Percentiles rank a stretch among this genome's conserved stretches.
These are phyloP conservation scores for Enteromius thamalakanensis DNA, from an alignment of 2,797 vertebrate species.

Conservation along the genomic window DNA sequence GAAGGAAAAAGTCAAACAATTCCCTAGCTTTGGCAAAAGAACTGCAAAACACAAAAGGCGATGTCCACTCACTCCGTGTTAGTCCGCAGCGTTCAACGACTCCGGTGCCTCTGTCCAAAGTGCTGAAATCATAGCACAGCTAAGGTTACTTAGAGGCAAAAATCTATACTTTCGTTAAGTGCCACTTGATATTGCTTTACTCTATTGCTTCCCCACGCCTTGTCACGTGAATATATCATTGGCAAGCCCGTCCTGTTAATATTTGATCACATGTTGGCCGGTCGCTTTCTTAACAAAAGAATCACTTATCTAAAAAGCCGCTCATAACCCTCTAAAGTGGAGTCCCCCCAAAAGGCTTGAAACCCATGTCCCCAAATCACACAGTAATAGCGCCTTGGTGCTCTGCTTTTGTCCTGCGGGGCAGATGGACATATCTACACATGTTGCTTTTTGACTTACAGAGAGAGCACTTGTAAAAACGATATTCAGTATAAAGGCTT, in stretches of 20 bases:
- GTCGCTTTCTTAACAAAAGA: slow-evolving; percentile 80
- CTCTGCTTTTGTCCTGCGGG: slow-evolving; percentile 67
- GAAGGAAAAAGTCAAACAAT: slow-evolving; percentile 59
- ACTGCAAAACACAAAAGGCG: slow-evolving; percentile 73
- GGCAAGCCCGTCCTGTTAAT: slow-evolving; percentile 87
- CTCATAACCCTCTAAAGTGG: slow-evolving; percentile 63
- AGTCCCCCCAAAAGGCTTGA: slow-evolving; percentile 39
- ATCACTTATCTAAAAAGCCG: slow-evolving; percentile 70
- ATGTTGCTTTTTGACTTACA: slow-evolving; percentile 76
- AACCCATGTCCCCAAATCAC: slow-evolving; percentile 64
- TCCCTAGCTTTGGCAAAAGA: slow-evolving; percentile 76
- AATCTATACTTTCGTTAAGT: slow-evolving; percentile 85
- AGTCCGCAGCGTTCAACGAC: slow-evolving; percentile 80
- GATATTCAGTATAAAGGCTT: slow-evolving; percentile 64
- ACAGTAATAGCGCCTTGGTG: slow-evolving; percentile 64
- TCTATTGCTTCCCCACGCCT: slow-evolving; percentile 82
- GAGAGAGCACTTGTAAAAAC: slow-evolving; percentile 61
- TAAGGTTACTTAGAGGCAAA: slow-evolving; percentile 76
- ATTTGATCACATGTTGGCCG: slow-evolving; percentile 89
- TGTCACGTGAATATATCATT: slow-evolving; percentile 88
- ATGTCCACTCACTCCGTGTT: slow-evolving; percentile 79
- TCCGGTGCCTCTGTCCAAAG: slow-evolving; percentile 91
- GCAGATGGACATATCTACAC: slow-evolving; percentile 74
- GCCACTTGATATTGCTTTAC: slow-evolving; percentile 84
- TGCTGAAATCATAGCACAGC: slow-evolving; percentile 87